Base-by-base conservation (phyloP, 2,797 vertebrate genomes). In the Enteromius radiatus region DNA sequence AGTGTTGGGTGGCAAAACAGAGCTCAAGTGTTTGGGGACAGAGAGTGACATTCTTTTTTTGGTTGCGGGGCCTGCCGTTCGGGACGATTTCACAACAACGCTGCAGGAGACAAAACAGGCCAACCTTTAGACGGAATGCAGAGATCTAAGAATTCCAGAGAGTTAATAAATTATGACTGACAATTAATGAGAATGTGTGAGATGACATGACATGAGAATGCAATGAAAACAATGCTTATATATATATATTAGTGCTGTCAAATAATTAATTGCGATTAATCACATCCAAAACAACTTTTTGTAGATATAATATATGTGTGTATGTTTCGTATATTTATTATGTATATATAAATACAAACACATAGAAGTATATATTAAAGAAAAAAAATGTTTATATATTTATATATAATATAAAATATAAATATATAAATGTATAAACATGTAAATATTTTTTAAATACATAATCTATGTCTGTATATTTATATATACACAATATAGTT, bases 1-100 rank as follows among this genome's bases (percentile, higher is more conserved):
- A 87, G 82, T 90, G 91, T 94, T 93, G 91, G 91, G 90, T 91
- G 91, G 89, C 93, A 92, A 94, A 95, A 94, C 93, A 94, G 88
- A 87, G 86, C 91, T 93, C 76, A 65, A 94, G 92, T 93, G 93
- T 94, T 94, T 94, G 94, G 92, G 91, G 91, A 92, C 90, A 45
- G 68, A 84, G 52, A 68, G 52, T 31, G 38, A 61, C 38, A 28
- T 56, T 56, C 26, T 80, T 68, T 88, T 89, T 89, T 91, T 91
- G 54, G 89, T 92, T 91, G 90, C 92, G 88, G 85, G 88, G 80
- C 67, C 84, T 86, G 87, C 87, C 85, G 89, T 91, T 90, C 85
- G 86, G 83, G 54, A 28, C 86, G 78, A 23, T 81, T 83, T 77
- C 78, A 88, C 87, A 88, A 94, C 91, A 93, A 93, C 92, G 75